These are phyloP conservation scores for Lophius americanus DNA, from an alignment of 2,797 vertebrate species.

Conservation along the genomic window DNA sequence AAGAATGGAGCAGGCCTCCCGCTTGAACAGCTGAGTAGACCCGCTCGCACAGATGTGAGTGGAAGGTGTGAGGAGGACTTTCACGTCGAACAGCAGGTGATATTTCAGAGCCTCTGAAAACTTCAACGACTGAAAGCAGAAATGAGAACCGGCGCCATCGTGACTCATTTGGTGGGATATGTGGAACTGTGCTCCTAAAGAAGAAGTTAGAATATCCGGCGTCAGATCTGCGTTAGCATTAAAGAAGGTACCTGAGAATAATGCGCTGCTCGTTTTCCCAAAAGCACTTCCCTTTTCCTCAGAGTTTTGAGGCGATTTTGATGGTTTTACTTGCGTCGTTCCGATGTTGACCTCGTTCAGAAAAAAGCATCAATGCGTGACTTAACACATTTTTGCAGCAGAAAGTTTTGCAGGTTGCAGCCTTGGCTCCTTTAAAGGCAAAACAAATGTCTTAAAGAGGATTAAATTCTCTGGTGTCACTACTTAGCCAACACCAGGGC, in stretches of 20 bases:
- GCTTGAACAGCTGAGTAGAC: constrained; percentile 21
- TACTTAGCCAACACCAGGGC: not conserved
- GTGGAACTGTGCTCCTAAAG: constrained; percentile 25
- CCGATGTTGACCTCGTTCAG: constrained; percentile 11
- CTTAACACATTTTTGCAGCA: not conserved
- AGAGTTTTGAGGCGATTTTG: constrained; percentile 1
- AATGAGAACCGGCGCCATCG: constrained; percentile 21
- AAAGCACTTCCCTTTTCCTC: not conserved
- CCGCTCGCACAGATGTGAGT: constrained; percentile 18
- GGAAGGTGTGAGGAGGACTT: constrained; percentile 41
- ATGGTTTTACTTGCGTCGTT: not conserved
- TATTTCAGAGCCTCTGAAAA: constrained; percentile 17
- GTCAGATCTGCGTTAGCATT: constrained; percentile 42
- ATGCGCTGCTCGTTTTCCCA: constrained; percentile 5
- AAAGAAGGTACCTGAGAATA: constrained; percentile 8
- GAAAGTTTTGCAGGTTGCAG: not conserved
- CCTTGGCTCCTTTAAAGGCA: not conserved
- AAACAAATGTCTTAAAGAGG: too few species aligned
- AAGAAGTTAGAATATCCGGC: constrained; percentile 39
- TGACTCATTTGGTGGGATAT: constrained; percentile 22
- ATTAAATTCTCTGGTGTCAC: not conserved
- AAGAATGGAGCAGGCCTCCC: constrained; percentile 18
- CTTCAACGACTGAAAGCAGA: not conserved
- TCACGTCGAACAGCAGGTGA: constrained; percentile 37
- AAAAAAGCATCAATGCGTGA: not conserved